phyloP scores from a whole-genome alignment of 2,113 vertebrate species.

The Oophaga pumilio region DNA sequence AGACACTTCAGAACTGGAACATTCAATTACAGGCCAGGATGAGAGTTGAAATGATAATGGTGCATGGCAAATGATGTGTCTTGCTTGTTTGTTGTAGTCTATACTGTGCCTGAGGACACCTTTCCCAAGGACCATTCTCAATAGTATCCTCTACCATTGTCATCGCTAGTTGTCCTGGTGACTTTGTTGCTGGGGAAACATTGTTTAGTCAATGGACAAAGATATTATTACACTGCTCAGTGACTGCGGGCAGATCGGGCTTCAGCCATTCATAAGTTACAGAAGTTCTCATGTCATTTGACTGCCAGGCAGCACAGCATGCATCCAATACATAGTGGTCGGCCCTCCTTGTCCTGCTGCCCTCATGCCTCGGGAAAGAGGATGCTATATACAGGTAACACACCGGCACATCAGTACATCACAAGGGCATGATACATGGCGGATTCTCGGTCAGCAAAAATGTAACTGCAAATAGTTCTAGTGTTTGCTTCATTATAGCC shows the following conservation, averaged over 20 bases:
- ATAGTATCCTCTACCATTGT: constrained; percentile 12
- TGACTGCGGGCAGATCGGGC: constrained; percentile 22
- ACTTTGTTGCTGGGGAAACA: constrained; percentile 44
- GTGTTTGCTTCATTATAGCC: not conserved
- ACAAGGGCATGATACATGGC: not conserved
- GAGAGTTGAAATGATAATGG: not conserved
- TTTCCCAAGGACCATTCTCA: not conserved
- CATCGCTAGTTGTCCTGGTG: constrained; percentile 20
- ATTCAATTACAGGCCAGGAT: not conserved
- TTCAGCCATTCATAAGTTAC: constrained; percentile 28
- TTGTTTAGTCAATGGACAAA: constrained; percentile 42
- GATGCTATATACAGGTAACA: constrained; percentile 53
- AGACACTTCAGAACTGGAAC: not conserved
- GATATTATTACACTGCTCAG: constrained; percentile 36
- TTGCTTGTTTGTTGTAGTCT: not conserved
- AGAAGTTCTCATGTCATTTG: constrained; percentile 4
- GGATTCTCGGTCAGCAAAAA: not conserved
- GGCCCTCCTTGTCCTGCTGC: constrained; percentile 2
- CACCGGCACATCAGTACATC: not conserved
- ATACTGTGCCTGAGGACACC: not conserved
- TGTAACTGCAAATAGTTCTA: not conserved
- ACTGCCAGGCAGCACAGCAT: constrained; percentile 9
- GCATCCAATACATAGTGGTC: constrained; percentile 8
- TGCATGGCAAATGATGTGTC: not conserved
- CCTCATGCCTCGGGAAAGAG: constrained; percentile 37